Conservation (phyloP, 2,113 vertebrate species). For the Dasyornis broadbenti region DNA sequence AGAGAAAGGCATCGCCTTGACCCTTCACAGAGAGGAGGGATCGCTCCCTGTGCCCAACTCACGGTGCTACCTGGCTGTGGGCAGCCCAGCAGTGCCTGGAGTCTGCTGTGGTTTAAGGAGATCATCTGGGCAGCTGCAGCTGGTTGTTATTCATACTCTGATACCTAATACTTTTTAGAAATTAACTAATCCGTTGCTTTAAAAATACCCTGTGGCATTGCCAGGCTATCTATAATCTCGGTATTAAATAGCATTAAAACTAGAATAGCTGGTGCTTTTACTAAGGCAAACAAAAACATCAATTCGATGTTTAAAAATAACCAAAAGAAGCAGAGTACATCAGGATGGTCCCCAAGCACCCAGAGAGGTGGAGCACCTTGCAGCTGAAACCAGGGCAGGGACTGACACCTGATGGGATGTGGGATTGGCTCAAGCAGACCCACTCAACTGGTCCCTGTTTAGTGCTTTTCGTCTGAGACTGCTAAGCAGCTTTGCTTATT, state of each 20-base stretch:
- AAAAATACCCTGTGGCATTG: background rate
- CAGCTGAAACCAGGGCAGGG: background rate
- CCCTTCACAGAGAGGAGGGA: accelerated
- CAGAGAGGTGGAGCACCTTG: background rate
- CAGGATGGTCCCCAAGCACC: background rate
- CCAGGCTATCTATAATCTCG: background rate
- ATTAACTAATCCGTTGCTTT: background rate
- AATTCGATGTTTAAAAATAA: background rate
- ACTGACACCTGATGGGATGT: background rate
- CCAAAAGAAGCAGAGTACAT: background rate
- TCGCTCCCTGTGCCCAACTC: background rate
- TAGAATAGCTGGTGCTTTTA: background rate
- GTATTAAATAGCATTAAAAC: background rate
- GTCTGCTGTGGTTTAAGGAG: background rate
- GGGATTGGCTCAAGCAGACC: background rate
- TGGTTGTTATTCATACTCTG: background rate
- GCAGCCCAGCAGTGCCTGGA: background rate
- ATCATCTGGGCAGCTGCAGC: background rate
- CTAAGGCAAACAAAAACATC: background rate
- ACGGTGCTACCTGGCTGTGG: accelerated
- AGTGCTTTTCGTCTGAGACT: background rate
- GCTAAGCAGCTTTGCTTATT: background rate
- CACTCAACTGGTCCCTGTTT: background rate
- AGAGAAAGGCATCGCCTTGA: background rate
- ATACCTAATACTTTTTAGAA: background rate